These are phyloP conservation scores for Echinops telfairi DNA, from an alignment of 2,113 vertebrate genomes.

Conservation along the genomic window DNA sequence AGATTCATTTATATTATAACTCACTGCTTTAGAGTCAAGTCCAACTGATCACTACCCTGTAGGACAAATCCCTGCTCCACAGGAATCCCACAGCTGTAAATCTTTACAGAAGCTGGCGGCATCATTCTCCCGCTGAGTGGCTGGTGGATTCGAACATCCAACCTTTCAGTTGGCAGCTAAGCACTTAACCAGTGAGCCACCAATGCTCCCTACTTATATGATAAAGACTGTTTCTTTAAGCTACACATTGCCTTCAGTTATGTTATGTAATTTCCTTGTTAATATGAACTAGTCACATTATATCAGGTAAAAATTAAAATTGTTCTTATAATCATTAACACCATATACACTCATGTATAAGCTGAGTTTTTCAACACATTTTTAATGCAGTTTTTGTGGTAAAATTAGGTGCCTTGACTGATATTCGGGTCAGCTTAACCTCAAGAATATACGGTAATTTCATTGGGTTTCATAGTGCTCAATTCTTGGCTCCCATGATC, in stretches of 20 bases:
- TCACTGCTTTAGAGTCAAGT: background rate
- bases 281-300: conserved; percentile 31
- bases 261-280: conserved; percentile 16
- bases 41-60: background rate
- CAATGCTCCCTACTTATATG: background rate
- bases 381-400: no score
- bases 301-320: conserved; percentile 34
- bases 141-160: background rate
- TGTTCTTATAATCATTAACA: conserved; percentile 1
- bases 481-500: no score
- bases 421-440: no score
- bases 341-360: no score
- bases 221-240: conserved; percentile 30
- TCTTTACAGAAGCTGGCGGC: background rate
- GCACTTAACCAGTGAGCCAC: background rate
- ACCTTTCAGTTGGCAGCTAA: background rate
- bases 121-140: background rate
- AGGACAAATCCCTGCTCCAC: background rate
- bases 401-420: no score
- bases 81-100: background rate
- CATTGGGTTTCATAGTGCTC: no score
- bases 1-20: conserved; percentile 12
- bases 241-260: background rate
- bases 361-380: no score
- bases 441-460: no score